Conservation (phyloP, 2,888 invertebrate species). For the Drosophila neotestacea region DNA sequence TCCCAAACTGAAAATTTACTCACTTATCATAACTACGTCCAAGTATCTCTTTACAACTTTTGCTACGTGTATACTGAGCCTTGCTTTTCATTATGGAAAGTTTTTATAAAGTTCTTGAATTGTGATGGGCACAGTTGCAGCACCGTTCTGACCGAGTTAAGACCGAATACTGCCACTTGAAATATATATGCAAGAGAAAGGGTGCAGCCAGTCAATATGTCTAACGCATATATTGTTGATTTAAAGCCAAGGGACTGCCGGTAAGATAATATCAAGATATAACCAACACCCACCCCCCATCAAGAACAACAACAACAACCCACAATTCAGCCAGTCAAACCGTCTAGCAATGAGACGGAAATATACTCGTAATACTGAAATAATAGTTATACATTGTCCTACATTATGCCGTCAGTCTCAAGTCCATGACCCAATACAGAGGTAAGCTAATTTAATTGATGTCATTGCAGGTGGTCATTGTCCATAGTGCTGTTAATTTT, state of each 20-base stretch:
- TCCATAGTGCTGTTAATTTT: conserved; percentile 19
- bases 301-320: not conserved
- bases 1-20: conserved; percentile 32
- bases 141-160: conserved; percentile 51
- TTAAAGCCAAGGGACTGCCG: conserved; percentile 45
- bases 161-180: conserved; percentile 48
- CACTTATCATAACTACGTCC: conserved; percentile 81
- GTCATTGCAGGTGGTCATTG: conserved; percentile 26
- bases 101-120: conserved; percentile 1
- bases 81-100: conserved; percentile 79
- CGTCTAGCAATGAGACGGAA: conserved; percentile 50
- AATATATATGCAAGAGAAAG: conserved; percentile 27
- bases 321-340: conserved; percentile 33
- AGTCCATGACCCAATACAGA: conserved; percentile 30
- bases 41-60: conserved; percentile 82
- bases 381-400: conserved; percentile 34
- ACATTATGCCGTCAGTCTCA: conserved; percentile 37
- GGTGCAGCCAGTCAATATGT: conserved; percentile 55
- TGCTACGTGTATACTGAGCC: conserved; percentile 82
- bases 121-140: conserved; percentile 9
- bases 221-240: conserved; percentile 44
- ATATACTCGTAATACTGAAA: conserved; percentile 20
- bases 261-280: conserved; percentile 43
- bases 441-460: conserved; percentile 42
- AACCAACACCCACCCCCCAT: not conserved